Evolutionary conservation across 2,113 vertebrate genomes (phyloP), one percentile per base, ranked within the genome.

Genomic region (Cyanoderma ruficeps): DNA sequence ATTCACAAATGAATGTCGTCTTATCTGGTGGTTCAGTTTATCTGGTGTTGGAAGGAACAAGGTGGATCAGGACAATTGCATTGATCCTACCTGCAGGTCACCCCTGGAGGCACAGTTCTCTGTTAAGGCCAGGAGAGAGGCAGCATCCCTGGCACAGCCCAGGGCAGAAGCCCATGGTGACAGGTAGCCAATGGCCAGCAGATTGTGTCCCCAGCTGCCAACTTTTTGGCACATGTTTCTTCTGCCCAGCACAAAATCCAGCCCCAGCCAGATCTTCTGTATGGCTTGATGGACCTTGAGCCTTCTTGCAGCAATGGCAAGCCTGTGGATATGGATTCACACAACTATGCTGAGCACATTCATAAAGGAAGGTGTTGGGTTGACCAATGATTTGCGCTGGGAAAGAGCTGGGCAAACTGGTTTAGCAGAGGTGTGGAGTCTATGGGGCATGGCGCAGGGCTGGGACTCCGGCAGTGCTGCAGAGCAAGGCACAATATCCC

Each of bases 321-420:
- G 4, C 21, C 23, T 30, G 13, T 55, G 8, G 42, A 14, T 68
- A 61, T 0, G 2, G 56, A 46, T 57, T 59, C 65, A 39, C 15
- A 47, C 0, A 0, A 39, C 42, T 61, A 23, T 0, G 0, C 11
- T 31, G 15, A 82, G 13, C 6, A 19, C 15, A 24, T 82, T 71
- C 59, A 21, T 35, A 49, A 53, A 44, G 37, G 15, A 83, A 64
- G 22, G 10, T 61, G 24, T 42, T 77, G 77, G 30, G 60, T 25
- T 74, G 63, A 52, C 53, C 83, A 72, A 41, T 33, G 44, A 55
- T 59, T 88, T 94, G 56, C 31, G 20, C 42, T 93, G 19, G 44
- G 70, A 85, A 90, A 49, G 27, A 79, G 69, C 81, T 53, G 46
- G 37, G 69, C 15, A 81, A 75, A 87, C 81, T 84, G 49, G n/a